Evolutionary conservation across 2,888 invertebrate species (phyloP), one percentile per base, ranked within the genome.

Genomic region (Spilosoma lubricipeda): DNA sequence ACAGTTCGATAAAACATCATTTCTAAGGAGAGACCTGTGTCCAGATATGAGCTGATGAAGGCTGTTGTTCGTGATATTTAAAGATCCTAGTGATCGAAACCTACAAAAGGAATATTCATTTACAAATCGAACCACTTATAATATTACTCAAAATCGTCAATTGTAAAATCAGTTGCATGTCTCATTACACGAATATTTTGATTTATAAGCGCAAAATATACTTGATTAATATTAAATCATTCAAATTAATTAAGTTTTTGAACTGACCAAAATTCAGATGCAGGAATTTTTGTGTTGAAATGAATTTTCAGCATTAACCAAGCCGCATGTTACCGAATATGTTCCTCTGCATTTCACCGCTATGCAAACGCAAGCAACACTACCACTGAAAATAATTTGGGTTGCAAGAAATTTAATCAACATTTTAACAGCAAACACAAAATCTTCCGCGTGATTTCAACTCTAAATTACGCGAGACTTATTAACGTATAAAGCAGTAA

Each of bases 401-500:
- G 63, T 63, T 30, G 63, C 63, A 63, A 63, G 63, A 63, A 30
- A 18, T 63, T 63, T 63, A 63, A 63, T 63, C 63, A 63, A 30
- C 63, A 63, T 63, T 63, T 63, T 42, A 70, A 69, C 27, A 52
- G 36, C 0, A n/a, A 56, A 36, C 15, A n/a, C n/a, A 69, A 70
- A 70, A 59, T 59, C 27, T n/a, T 48, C 71, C 36, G 65, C 71
- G 48, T 65, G 48, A 71, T 45, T 71, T 71, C 23, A 45, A 33
- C 23, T 33, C 18, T 1, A 71, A 70, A 71, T 71, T 20, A 33
- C n/a, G 45, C 23, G 23, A n/a, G 64, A 42, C 33, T 71, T 56
- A 36, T 69, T 69, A 30, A 64, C 33, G 5, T 64, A 20, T 33
- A 23, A 65, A 71, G 33, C n/a, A 7, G 70, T 71, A 66, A 66